These are phyloP conservation scores for Gymnobelideus leadbeateri DNA, from an alignment of 2,113 vertebrate species.

Conservation along the genomic window DNA sequence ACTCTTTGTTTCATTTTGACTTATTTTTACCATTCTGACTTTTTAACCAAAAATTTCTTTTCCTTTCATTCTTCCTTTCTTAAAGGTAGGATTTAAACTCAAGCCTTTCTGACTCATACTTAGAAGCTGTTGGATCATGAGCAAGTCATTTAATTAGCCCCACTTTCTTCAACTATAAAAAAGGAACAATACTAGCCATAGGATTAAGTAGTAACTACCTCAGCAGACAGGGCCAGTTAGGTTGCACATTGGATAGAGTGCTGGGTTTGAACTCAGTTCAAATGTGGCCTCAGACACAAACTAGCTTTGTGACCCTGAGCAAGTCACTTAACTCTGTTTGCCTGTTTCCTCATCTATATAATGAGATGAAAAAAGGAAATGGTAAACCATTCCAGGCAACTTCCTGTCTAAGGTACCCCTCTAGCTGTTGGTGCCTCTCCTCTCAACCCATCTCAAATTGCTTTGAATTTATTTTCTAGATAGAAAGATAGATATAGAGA, in stretches of 20 bases:
- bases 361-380: not conserved
- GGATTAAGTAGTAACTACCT: not conserved
- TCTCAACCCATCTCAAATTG: not conserved
- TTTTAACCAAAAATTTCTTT: slow-evolving; percentile 7
- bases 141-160: not conserved
- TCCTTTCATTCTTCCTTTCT: not conserved
- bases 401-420: not conserved
- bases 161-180: slow-evolving; percentile 1
- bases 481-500: not conserved
- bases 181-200: not conserved
- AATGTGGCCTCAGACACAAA: not conserved
- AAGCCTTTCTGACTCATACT: not conserved
- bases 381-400: not conserved
- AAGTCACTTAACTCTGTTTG: not conserved
- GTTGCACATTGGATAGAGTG: not conserved
- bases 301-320: no score
- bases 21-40: not conserved
- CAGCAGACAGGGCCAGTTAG: not conserved
- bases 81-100: not conserved
- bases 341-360: not conserved
- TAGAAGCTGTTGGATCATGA: not conserved
- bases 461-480: not conserved
- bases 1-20: not conserved
- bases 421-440: not conserved
- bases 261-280: not conserved